Base-by-base conservation (phyloP, 2,888 invertebrate genomes). In the Tricholauxania praeusta region DNA sequence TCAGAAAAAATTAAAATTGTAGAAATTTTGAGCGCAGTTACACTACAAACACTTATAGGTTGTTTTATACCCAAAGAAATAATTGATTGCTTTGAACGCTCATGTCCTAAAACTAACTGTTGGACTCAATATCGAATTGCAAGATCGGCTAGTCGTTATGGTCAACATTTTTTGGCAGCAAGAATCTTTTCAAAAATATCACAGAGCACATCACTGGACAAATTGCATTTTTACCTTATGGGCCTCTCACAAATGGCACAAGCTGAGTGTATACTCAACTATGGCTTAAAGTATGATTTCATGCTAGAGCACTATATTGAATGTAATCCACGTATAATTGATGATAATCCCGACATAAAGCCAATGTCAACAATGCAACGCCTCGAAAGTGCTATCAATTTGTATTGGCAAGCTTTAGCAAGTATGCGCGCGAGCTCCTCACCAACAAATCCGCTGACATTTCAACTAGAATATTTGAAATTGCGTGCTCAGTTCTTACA, bases 41-140 rank as follows among this genome's bases (percentile, higher is more conserved):
- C 96, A 53, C 92, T 96, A 79, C 96, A 96, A 88, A 93, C 93
- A 75, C 89, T 94, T 6, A 91, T 93, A 10, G 93, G 93, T 1
- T 91, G 90, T 75, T 91, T 91, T 62, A 93, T 93, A 87, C 91
- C 92, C 12, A 87, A 88, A 1, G 89, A 90, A 76, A 90, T 91
- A 17, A 87, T 89, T 51, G 87, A 89, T 64, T 89, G 90, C 1
- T 89, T 95, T 63, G 88, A 91, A 72, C 88, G 87, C n/a, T 90
- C 91, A 12, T 83, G 90, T 2, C 82, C 83, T 0, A 87, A 87
- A 12, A 90, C 92, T 0, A 93, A 94, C 81, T 91, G 93, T 4
- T 96, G 96, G 95, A 92, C 93, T 7, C 93, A 94, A 81, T 98
- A 96, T 85, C 90, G 95, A 76, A 93, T 97, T 60, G 96, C 94